Conservation (phyloP, 1,140 invertebrate species). For the Psix sp. region DNA sequence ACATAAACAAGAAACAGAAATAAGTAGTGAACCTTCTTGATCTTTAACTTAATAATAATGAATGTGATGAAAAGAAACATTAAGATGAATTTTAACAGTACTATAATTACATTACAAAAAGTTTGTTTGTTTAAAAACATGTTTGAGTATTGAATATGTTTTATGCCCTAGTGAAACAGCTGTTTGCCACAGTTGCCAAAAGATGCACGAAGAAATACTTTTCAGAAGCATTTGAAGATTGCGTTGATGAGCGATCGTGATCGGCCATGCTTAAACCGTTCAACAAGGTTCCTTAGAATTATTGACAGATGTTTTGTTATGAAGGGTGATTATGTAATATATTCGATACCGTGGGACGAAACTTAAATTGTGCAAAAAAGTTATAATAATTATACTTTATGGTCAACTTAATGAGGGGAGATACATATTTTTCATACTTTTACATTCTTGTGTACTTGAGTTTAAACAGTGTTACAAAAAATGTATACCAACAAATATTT, state of each 20-base stretch:
- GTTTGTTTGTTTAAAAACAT: too few species aligned
- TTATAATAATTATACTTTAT: conserved; percentile 54
- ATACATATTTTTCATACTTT: conserved; percentile 60
- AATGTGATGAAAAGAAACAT: too few species aligned
- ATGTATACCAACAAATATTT: conserved; percentile 48
- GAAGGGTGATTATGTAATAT: conserved; percentile 23
- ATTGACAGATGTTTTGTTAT: conserved; percentile 33
- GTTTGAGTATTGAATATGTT: too few species aligned
- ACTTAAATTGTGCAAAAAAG: conserved; percentile 35
- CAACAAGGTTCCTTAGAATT: conserved; percentile 16
- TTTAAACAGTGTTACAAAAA: conserved; percentile 25
- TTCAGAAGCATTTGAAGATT: too few species aligned
- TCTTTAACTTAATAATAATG: too few species aligned
- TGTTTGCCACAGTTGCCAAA: too few species aligned
- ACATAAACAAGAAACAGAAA: too few species aligned
- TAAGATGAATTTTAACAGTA: too few species aligned
- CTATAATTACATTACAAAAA: too few species aligned
- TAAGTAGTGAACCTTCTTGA: too few species aligned
- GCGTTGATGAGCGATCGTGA: conserved; percentile 20
- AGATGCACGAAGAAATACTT: too few species aligned
- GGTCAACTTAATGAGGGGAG: conserved; percentile 44
- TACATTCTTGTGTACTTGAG: conserved; percentile 36
- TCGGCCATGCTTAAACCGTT: conserved; percentile 21
- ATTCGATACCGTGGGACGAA: conserved; percentile 17
- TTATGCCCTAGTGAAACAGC: too few species aligned